A percentile compares a stretch with the other conserved stretches of the same genome.
These are phyloP conservation scores for Sycophila texana DNA, from an alignment of 2,888 invertebrate genomes.

Conservation along the genomic window DNA sequence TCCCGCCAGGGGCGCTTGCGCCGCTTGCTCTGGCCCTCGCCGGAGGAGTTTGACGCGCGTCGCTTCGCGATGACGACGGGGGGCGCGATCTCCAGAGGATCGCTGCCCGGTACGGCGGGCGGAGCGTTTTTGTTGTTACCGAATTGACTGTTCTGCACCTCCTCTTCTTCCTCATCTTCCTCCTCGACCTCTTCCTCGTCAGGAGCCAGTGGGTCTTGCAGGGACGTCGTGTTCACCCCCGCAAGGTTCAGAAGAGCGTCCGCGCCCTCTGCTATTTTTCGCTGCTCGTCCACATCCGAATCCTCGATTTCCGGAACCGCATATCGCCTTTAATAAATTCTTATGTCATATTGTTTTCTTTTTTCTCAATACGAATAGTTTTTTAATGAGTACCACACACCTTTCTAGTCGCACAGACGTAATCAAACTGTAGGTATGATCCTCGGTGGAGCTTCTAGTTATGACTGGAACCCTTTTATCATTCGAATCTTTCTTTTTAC, in stretches of 20 bases:
- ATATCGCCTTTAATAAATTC: conserved; percentile 18
- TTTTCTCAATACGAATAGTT: neutral
- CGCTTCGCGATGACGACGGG: conserved; percentile 58
- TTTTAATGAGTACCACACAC: conserved; percentile 58
- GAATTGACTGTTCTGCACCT: neutral
- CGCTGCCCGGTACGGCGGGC: conserved; percentile 40
- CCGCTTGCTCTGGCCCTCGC: conserved; percentile 61
- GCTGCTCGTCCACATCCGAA: conserved; percentile 81
- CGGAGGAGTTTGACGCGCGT: conserved; percentile 58
- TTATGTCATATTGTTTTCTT: too few relatives aligned
- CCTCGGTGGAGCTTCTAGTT: conserved; percentile 92
- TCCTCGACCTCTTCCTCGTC: conserved; percentile 46
- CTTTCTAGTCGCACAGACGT: conserved; percentile 71
- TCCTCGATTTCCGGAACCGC: too few relatives aligned
- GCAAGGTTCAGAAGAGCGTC: conserved; percentile 87
- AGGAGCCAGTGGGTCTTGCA: conserved; percentile 57
- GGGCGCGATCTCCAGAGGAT: conserved; percentile 45
- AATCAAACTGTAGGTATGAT: conserved; percentile 90
- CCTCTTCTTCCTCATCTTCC: conserved; percentile 44
- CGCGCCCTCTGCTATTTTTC: conserved; percentile 87
- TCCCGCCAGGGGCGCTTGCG: conserved; percentile 72
- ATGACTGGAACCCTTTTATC: conserved; percentile 80
- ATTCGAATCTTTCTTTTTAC: conserved; percentile 70
- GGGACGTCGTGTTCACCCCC: conserved; percentile 77
- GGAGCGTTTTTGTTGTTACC: conserved; percentile 14